phyloP scores from a whole-genome alignment of 1,140 invertebrate species.

The Habropoda laboriosa region DNA sequence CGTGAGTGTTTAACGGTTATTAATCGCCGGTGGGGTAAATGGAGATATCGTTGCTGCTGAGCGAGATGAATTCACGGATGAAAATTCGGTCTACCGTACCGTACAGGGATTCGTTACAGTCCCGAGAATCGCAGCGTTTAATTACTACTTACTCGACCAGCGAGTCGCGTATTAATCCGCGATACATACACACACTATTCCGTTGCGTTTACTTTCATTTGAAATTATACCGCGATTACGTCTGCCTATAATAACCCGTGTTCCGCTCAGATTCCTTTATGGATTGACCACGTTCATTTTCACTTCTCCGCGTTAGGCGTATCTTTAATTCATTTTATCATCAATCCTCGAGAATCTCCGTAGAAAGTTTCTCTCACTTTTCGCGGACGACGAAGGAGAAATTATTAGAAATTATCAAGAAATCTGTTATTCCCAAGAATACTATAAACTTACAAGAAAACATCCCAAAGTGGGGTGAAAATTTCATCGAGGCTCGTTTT shows the following conservation, averaged over 20 bases:
- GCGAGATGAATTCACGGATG: not conserved
- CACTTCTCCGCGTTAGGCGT: not conserved
- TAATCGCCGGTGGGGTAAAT: constrained; percentile 19
- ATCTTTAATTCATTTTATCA: too few relatives aligned
- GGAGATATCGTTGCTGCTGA: constrained; percentile 23
- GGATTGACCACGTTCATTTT: not conserved
- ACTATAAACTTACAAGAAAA: too few relatives aligned
- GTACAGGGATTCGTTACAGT: constrained; percentile 1
- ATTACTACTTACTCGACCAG: not conserved
- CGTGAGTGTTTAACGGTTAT: constrained; percentile 34
- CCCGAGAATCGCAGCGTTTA: not conserved
- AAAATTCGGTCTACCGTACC: not conserved
- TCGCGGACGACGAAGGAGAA: too few relatives aligned
- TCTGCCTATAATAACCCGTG: not conserved
- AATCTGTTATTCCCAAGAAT: too few relatives aligned
- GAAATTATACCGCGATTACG: not conserved
- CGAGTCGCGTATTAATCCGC: not conserved
- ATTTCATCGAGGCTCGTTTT: too few relatives aligned
- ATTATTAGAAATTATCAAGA: too few relatives aligned
- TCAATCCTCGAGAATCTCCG: too few relatives aligned
- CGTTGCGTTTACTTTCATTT: not conserved
- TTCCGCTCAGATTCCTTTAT: not conserved
- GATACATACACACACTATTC: not conserved
- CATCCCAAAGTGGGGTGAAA: too few relatives aligned
- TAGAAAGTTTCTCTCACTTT: too few relatives aligned